phyloP scores from a whole-genome alignment of 2,113 vertebrate genomes.

The Todiramphus saurophagus region DNA sequence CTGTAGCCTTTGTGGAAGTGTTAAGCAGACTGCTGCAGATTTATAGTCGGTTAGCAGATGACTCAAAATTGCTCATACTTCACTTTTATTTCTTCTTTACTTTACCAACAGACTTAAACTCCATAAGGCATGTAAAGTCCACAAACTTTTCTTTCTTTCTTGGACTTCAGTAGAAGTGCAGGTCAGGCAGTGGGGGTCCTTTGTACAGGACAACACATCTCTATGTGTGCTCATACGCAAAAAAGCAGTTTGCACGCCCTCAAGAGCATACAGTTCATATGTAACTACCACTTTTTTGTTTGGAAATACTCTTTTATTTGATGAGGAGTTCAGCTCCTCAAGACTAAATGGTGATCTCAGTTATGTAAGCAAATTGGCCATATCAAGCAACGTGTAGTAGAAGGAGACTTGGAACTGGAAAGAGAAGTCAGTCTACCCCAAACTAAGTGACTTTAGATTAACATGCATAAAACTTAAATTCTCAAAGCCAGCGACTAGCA shows the following conservation, averaged over 20 bases:
- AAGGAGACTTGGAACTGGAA: neutral
- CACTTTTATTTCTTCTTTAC: conserved; percentile 11
- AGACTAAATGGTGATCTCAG: neutral
- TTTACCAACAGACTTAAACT: conserved; percentile 14
- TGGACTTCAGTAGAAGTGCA: neutral
- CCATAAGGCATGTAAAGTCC: neutral
- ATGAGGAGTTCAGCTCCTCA: neutral
- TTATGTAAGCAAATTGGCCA: neutral
- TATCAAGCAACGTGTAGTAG: neutral
- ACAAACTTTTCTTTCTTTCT: neutral
- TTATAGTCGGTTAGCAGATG: conserved; percentile 30
- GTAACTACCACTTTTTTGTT: neutral
- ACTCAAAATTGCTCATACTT: neutral
- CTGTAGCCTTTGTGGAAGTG: neutral
- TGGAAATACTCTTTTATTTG: neutral
- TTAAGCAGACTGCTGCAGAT: conserved; percentile 22
- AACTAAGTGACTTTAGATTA: neutral
- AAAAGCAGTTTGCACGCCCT: neutral
- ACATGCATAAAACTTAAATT: neutral
- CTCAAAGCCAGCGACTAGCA: neutral
- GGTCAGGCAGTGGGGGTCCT: neutral
- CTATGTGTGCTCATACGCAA: neutral
- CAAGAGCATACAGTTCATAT: neutral
- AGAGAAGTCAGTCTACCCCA: neutral
- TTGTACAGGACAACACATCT: neutral